Conservation (phyloP, 2,888 invertebrate species). For the Brachynemurus nebulosus region DNA sequence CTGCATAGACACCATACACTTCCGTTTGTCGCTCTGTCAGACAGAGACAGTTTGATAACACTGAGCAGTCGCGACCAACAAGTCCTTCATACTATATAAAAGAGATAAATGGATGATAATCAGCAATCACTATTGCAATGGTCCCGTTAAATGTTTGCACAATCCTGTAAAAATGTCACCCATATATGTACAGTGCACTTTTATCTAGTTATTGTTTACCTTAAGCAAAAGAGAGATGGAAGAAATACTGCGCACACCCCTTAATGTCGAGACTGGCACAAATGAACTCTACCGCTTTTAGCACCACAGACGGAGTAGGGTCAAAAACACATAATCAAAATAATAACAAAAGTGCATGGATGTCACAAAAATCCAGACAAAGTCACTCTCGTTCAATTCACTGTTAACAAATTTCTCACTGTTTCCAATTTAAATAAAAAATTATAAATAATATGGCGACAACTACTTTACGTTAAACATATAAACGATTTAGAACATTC, state of each 20-base stretch:
- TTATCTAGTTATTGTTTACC: background rate
- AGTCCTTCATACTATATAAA: too few species aligned
- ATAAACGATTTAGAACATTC: constrained; percentile 1
- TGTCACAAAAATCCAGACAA: background rate
- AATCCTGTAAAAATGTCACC: constrained; percentile 1
- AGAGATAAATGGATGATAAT: too few species aligned
- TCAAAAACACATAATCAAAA: constrained; percentile 54
- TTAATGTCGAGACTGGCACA: constrained; percentile 24
- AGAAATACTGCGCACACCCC: constrained; percentile 30
- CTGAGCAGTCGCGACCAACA: constrained; percentile 1
- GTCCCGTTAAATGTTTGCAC: background rate
- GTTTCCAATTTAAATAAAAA: background rate
- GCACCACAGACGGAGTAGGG: constrained; percentile 25
- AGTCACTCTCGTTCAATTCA: background rate
- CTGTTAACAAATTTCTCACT: too few species aligned
- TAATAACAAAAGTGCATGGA: constrained; percentile 58
- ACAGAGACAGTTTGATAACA: background rate
- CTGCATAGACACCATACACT: constrained; percentile 4
- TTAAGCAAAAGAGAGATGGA: constrained; percentile 12
- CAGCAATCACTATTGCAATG: too few species aligned
- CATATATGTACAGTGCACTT: constrained; percentile 2
- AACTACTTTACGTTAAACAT: background rate
- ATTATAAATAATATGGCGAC: constrained; percentile 3
- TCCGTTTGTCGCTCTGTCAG: constrained; percentile 4
- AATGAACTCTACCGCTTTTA: constrained; percentile 38